Evolutionary conservation across 2,113 vertebrate species (phyloP), one percentile per base, ranked within the genome.

Genomic region (Zootoca vivipara): DNA sequence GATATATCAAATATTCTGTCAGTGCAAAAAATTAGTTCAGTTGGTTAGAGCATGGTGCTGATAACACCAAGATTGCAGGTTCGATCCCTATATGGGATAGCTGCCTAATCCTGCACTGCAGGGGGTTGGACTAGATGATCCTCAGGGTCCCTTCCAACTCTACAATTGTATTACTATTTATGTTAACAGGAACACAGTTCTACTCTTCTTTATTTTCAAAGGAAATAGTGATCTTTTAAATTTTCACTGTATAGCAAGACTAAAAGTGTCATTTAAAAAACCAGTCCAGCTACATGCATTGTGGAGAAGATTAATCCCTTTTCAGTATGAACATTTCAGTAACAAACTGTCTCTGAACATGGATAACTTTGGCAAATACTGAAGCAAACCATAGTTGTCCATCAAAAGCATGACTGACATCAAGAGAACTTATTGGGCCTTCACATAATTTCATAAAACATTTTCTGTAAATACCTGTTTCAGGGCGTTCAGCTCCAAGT

Each of bases 401-500:
- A 62, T 30, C 22, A 58, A 10, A 75, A 62, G 40, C 13, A 40
- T 30, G 5, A 62, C 46, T 12, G 46, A 52, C 46, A 52, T 52
- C 46, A 52, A 52, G 46, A 12, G 46, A 52, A 52, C 46, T 52
- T 52, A 52, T 2, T 52, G 46, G 46, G 46, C 46, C 46, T 28
- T 6, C 2, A 22, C 73, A 87, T 20, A 80, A 20, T 85, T 87
- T 80, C 9, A 52, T 82, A 74, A 73, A 38, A 28, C 10, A 5
- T 2, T 9, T 85, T 24, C 58, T 42, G 20, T 1, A 0, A 67
- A 67, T 96, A 99, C 99, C 98, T 73, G 99, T 99, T 93, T 99
- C 99, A 3, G 98, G 98, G 46, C 98, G 97, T 89, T 99, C 99
- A 18, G 98, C 96, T 85, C 98, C 98, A 67, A 99, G 94, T 67